A percentile compares a stretch with the other conserved stretches of the same genome.
Conservation (phyloP, 2,113 vertebrate species). For the Tetraodon nigroviridis region DNA sequence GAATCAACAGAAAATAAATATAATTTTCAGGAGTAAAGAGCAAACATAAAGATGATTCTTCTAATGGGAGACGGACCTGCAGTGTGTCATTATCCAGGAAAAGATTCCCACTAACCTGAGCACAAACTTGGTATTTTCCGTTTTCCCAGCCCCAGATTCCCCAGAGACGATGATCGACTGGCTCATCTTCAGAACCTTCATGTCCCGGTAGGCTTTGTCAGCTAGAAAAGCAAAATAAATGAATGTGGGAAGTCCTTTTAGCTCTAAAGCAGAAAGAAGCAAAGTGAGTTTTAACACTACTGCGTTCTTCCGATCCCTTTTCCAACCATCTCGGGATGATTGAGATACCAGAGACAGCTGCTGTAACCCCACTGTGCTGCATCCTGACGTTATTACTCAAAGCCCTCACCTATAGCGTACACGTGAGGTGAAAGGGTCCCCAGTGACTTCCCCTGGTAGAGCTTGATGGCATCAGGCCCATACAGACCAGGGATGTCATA, state of each 20-base stretch:
- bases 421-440: constrained; percentile 94
- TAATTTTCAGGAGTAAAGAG: neutral
- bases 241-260: neutral
- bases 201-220: constrained; percentile 96
- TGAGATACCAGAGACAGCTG: no score
- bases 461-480: constrained; percentile 84
- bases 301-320: neutral
- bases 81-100: neutral
- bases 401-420: constrained; percentile 88
- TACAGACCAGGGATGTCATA: constrained; percentile 94
- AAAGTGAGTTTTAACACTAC: no score
- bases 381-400: neutral
- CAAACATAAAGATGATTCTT: neutral
- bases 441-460: constrained; percentile 88
- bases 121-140: constrained; percentile 99
- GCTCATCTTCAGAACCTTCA: constrained; percentile 97
- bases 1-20: neutral
- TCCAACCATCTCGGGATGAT: neutral
- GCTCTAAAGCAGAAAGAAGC: neutral
- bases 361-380: no score
- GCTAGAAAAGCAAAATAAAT: constrained; percentile 65
- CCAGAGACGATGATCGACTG: constrained; percentile 98
- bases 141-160: constrained; percentile 98
- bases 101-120: constrained; percentile 78
- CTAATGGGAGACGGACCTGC: neutral